Percentiles rank a stretch among this genome's conserved stretches.
Evolutionary conservation across 2,797 vertebrate genomes (phyloP).

Genomic region (Epinephelus coioides): DNA sequence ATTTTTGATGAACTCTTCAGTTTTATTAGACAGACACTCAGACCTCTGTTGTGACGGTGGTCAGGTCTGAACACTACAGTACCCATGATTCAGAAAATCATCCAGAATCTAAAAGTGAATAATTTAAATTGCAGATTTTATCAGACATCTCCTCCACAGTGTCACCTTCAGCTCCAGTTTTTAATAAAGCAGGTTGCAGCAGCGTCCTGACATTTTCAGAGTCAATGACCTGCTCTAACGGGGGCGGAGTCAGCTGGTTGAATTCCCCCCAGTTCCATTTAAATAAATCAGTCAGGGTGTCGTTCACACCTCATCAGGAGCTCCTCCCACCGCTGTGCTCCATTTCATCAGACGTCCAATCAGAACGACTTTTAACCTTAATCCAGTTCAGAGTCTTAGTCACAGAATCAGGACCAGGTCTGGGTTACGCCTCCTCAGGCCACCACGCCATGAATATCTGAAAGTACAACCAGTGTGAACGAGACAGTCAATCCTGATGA

Average conservation of each 20-base stretch:
- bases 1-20: no score
- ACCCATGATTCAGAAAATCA: no score
- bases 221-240: constrained; percentile 83
- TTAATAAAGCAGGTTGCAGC: no score
- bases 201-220: constrained; percentile 77
- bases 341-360: constrained; percentile 73
- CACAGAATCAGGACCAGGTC: no score
- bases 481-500: no score
- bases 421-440: not conserved
- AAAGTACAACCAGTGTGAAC: no score
- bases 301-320: constrained; percentile 85
- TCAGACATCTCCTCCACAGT: no score
- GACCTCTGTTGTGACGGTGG: no score
- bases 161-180: not conserved
- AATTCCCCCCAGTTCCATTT: constrained; percentile 58
- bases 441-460: not conserved
- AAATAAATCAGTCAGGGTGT: constrained; percentile 82
- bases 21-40: no score
- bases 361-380: constrained; percentile 46
- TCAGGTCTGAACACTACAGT: no score
- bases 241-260: constrained; percentile 38
- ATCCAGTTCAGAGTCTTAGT: no score
- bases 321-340: constrained; percentile 72
- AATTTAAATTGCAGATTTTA: not conserved
- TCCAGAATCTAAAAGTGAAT: no score